Conservation (phyloP, 2,797 vertebrate genomes). For the Poecilia gillii region DNA sequence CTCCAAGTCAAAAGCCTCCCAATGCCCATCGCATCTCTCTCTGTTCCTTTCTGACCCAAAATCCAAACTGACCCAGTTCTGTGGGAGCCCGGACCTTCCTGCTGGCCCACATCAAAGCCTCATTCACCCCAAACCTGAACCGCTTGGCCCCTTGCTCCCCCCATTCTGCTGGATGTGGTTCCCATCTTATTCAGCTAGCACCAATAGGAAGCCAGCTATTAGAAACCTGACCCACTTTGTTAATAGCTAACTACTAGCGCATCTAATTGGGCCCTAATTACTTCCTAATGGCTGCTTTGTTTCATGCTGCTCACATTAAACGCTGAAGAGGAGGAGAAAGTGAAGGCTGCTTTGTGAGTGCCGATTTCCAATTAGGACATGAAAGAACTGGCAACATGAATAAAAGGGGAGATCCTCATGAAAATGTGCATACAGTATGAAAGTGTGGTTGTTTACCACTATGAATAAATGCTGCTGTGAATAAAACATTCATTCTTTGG, state of each 20-base stretch:
- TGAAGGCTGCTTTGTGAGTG: conserved; percentile 22
- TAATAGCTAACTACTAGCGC: conserved; percentile 69
- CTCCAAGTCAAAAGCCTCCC: conserved; percentile 42
- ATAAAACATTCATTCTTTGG: conserved; percentile 18
- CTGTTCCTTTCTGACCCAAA: conserved; percentile 41
- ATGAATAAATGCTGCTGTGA: conserved; percentile 20
- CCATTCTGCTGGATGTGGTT: conserved; percentile 38
- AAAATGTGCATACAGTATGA: conserved; percentile 35
- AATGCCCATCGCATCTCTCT: conserved; percentile 19
- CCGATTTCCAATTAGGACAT: conserved; percentile 61
- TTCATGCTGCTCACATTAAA: conserved; percentile 70
- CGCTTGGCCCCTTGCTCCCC: conserved; percentile 34
- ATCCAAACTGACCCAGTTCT: conserved; percentile 51
- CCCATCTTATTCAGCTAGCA: conserved; percentile 56
- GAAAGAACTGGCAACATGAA: conserved; percentile 55
- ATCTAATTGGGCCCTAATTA: conserved; percentile 83
- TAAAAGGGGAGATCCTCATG: conserved; percentile 34
- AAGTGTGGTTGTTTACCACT: conserved; percentile 29
- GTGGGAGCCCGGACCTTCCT: conserved; percentile 39
- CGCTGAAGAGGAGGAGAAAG: conserved; percentile 56
- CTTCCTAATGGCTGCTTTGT: conserved; percentile 81
- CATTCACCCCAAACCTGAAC: conserved; percentile 56
- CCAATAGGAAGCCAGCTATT: conserved; percentile 74
- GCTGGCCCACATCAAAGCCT: conserved; percentile 52
- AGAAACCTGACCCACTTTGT: conserved; percentile 81